Conservation (phyloP, 1,140 invertebrate species). For the Popillia japonica region DNA sequence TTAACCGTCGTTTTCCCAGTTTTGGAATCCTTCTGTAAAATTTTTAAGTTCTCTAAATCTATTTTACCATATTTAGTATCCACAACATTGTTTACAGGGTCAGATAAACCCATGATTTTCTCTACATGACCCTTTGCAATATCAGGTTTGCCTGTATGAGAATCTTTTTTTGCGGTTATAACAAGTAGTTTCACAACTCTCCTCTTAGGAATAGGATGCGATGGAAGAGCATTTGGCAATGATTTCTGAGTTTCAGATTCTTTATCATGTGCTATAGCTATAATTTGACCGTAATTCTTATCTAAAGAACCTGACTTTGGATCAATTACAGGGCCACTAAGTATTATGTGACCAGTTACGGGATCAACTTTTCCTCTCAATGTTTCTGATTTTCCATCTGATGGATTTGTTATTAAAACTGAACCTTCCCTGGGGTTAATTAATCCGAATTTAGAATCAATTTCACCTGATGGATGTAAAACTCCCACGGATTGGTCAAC, state of each 20-base stretch:
- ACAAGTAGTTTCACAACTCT: conserved; percentile 62
- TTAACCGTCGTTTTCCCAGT: conserved; percentile 67
- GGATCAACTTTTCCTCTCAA: conserved; percentile 66
- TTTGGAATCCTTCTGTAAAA: conserved; percentile 64
- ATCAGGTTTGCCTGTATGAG: conserved; percentile 66
- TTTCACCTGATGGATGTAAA: conserved; percentile 64
- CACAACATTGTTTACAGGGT: conserved; percentile 66
- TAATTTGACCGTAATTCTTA: conserved; percentile 53
- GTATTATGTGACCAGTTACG: conserved; percentile 73
- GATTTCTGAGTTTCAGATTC: conserved; percentile 67
- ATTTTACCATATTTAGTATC: conserved; percentile 68
- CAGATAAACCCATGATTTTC: conserved; percentile 65
- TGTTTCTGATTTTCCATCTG: conserved; percentile 63
- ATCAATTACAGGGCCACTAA: conserved; percentile 64
- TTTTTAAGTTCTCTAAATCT: conserved; percentile 65
- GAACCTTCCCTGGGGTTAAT: conserved; percentile 67
- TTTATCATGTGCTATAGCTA: conserved; percentile 54
- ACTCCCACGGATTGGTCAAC: conserved; percentile 65
- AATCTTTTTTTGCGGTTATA: conserved; percentile 67
- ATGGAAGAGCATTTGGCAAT: conserved; percentile 65
- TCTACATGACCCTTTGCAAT: conserved; percentile 66
- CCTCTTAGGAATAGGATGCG: conserved; percentile 61
- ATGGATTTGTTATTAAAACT: conserved; percentile 62
- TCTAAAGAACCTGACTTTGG: conserved; percentile 57
- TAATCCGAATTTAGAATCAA: conserved; percentile 67